phyloP scores from a whole-genome alignment of 2,888 invertebrate genomes.

The Drosophila mercatorum region DNA sequence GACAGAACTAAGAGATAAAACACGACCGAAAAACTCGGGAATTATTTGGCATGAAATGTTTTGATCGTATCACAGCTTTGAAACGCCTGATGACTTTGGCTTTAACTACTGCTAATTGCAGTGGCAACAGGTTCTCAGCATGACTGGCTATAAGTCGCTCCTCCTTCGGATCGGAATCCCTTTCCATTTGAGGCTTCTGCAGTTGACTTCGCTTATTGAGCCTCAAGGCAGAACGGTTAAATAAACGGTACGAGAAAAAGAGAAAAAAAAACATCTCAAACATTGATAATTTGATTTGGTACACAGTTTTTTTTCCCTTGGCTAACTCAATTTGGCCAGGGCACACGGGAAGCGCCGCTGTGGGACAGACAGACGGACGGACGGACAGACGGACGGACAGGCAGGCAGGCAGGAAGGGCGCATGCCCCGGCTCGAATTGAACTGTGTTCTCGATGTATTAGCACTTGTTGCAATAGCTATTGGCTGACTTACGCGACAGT shows the following conservation, averaged over 20 bases:
- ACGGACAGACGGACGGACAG: too few relatives aligned
- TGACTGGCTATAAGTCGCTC: background rate
- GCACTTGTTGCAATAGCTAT: constrained; percentile 44
- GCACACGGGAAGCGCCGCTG: constrained; percentile 31
- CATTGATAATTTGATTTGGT: constrained; percentile 56
- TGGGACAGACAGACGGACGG: background rate
- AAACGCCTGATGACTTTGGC: background rate
- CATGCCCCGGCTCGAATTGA: constrained; percentile 24
- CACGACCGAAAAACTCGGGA: background rate
- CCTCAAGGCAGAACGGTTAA: constrained; percentile 1
- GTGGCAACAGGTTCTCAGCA: constrained; percentile 10
- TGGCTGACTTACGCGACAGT: constrained; percentile 27
- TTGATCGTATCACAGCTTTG: background rate
- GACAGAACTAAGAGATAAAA: background rate
- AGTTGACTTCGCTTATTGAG: background rate
- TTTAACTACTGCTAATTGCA: constrained; percentile 2
- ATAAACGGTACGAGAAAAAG: background rate
- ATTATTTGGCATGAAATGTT: background rate
- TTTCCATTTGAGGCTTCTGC: constrained; percentile 9
- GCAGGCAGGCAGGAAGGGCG: constrained; percentile 12
- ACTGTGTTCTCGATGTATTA: constrained; percentile 11
- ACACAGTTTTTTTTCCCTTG: constrained; percentile 32
- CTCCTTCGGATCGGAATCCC: background rate
- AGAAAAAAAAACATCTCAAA: background rate
- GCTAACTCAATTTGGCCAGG: constrained; percentile 49